Conservation (phyloP, 2,113 vertebrate species). For the Hypomesus transpacificus region DNA sequence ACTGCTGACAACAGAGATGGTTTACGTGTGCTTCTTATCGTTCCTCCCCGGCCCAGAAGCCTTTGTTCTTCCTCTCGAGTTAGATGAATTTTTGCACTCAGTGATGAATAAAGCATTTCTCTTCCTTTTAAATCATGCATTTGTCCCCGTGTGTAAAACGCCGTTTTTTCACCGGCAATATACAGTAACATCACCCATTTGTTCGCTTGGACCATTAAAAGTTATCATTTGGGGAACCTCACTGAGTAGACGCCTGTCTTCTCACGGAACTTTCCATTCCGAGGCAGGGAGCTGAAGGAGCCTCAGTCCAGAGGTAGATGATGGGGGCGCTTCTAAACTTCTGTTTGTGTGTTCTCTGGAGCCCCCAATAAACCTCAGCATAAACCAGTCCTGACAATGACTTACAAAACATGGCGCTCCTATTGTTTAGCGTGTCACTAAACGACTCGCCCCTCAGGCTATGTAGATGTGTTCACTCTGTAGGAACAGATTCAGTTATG, state of each 20-base stretch:
- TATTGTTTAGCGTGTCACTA: too few relatives aligned
- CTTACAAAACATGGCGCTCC: too few relatives aligned
- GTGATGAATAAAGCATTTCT: background rate
- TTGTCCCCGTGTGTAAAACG: background rate
- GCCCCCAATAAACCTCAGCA: too few relatives aligned
- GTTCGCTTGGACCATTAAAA: background rate
- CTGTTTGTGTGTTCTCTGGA: too few relatives aligned
- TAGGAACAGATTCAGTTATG: too few relatives aligned
- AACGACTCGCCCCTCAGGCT: too few relatives aligned
- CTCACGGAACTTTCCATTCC: background rate
- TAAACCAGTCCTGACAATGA: too few relatives aligned
- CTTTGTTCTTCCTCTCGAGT: background rate
- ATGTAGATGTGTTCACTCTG: too few relatives aligned
- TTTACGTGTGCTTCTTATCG: too few relatives aligned
- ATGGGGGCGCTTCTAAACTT: too few relatives aligned
- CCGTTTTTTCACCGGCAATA: background rate
- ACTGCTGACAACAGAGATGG: too few relatives aligned
- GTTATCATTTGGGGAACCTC: background rate
- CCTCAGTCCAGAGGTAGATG: background rate
- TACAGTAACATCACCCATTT: background rate
- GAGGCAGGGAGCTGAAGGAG: background rate
- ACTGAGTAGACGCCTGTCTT: background rate
- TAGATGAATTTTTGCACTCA: background rate
- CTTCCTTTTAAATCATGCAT: constrained; percentile 1
- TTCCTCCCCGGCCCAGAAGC: background rate